Conservation (phyloP, 2,797 vertebrate genomes). For the Chelmon rostratus region DNA sequence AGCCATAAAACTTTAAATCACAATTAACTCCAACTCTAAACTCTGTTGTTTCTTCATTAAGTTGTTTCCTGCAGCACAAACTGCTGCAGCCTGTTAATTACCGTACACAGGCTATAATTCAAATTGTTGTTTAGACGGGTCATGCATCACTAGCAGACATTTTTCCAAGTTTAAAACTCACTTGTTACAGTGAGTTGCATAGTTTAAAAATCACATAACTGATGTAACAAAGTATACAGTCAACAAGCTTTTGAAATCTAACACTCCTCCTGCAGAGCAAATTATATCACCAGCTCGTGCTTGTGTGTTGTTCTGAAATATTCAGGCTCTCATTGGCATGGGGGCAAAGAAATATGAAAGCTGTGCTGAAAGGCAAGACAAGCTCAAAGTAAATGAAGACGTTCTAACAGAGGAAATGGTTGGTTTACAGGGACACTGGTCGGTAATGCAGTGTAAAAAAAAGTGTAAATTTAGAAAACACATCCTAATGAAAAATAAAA, state of each 20-base stretch:
- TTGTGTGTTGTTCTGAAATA: slow-evolving; percentile 53
- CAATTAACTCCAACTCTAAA: slow-evolving; percentile 24
- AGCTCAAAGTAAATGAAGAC: neutral
- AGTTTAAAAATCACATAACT: slow-evolving; percentile 25
- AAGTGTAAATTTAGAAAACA: neutral
- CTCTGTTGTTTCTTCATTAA: slow-evolving; percentile 30
- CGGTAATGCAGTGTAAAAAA: neutral
- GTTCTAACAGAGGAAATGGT: slow-evolving; percentile 13
- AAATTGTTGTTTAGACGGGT: slow-evolving; percentile 9
- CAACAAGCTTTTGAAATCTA: slow-evolving; percentile 14
- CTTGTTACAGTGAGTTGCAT: slow-evolving; percentile 29
- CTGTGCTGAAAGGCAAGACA: neutral
- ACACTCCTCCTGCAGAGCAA: slow-evolving; percentile 21
- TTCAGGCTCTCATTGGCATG: slow-evolving; percentile 43
- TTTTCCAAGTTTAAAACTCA: slow-evolving; percentile 3
- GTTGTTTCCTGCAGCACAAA: slow-evolving; percentile 13
- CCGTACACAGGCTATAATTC: slow-evolving; percentile 10
- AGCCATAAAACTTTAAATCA: slow-evolving; percentile 42
- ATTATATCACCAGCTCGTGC: slow-evolving; percentile 37
- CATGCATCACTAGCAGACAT: neutral
- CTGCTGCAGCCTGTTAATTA: slow-evolving; percentile 28
- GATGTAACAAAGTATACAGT: slow-evolving; percentile 23
- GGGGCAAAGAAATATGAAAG: slow-evolving; percentile 31
- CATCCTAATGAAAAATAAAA: neutral
- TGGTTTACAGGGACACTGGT: neutral